Evolutionary conservation across 2,797 vertebrate genomes (phyloP), one percentile per base, ranked within the genome.

Genomic region (Syndactyla subalaris): DNA sequence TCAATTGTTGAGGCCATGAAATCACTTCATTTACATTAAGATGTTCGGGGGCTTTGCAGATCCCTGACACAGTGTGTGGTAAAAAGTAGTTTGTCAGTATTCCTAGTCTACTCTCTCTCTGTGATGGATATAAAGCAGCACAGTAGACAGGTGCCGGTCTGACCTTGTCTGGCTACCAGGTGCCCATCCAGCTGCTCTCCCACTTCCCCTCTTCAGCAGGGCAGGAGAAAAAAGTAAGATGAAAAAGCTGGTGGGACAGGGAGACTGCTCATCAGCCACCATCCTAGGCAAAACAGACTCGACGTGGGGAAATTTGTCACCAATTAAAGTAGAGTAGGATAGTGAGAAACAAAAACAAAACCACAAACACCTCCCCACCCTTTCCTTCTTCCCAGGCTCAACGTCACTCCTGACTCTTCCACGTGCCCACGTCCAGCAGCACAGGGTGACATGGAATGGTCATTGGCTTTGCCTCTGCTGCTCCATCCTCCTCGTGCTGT

Each of bases 211-310:
- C 21, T 48, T 58, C 43, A 66, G 38, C 52, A 85, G 32, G 29
- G 57, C 6, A 27, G 16, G 4, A n/a, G 8, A 55, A 70, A 21
- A 66, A 79, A 66, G 21, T 19, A 49, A 34, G 15, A 46, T 29
- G 11, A 30, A 82, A 81, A 78, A 43, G 7, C 26, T 77, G 14
- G 16, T 34, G 20, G 14, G 62, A 36, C 2, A n/a, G 62, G 8
- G 46, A 48, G 32, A 36, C 38, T 0, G 0, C 19, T 57, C 2
- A 0, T 9, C 32, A 62, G 5, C 23, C 17, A 70, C 14, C 13
- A 45, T 21, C n/a, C 19, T 5, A 12, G 38, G 23, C 38, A 76
- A 70, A 83, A 22, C 38, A 63, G 32, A 63, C 45, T 38, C 3
- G 1, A 62, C 11, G 24, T 65, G 38, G 9, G 8, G 59, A 80